Evolutionary conservation across 2,888 invertebrate genomes (phyloP).

Genomic region (Pristionchus exspectatus): DNA sequence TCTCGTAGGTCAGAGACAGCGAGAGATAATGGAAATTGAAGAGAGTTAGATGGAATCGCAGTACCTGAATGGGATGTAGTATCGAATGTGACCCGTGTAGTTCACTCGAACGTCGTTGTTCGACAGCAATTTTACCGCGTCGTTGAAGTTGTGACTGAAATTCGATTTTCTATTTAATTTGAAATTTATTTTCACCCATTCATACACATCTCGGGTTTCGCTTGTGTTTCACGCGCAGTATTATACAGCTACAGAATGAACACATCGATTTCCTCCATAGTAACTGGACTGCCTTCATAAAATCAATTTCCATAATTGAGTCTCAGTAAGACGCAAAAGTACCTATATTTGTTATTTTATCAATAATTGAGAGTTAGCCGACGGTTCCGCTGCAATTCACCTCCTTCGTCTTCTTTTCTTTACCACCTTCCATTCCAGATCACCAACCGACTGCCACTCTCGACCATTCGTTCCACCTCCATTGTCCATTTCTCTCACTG

Average conservation of each 20-base stretch:
- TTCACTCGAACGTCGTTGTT: constrained; percentile 78
- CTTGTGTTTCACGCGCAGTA: too few relatives aligned
- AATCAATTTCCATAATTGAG: too few relatives aligned
- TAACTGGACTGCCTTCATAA: too few relatives aligned
- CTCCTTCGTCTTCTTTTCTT: neutral
- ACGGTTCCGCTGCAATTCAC: too few relatives aligned
- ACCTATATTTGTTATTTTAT: too few relatives aligned
- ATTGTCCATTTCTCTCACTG: constrained; percentile 23
- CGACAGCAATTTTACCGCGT: constrained; percentile 74
- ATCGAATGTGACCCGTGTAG: constrained; percentile 77
- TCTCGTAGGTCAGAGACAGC: neutral
- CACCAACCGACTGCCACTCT: neutral
- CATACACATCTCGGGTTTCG: too few relatives aligned
- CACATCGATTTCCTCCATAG: too few relatives aligned
- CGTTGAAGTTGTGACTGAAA: constrained; percentile 76
- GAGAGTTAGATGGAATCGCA: neutral
- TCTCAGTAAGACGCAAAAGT: too few relatives aligned
- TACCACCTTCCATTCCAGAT: neutral
- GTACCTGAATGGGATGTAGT: constrained; percentile 73
- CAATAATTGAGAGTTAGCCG: too few relatives aligned
- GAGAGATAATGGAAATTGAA: neutral
- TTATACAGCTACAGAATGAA: too few relatives aligned
- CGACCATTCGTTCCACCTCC: constrained; percentile 29
- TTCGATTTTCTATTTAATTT: too few relatives aligned
- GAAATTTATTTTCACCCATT: neutral